Evolutionary conservation across 2,797 vertebrate species (phyloP), one percentile per base, ranked within the genome.

Genomic region (Chanos chanos): DNA sequence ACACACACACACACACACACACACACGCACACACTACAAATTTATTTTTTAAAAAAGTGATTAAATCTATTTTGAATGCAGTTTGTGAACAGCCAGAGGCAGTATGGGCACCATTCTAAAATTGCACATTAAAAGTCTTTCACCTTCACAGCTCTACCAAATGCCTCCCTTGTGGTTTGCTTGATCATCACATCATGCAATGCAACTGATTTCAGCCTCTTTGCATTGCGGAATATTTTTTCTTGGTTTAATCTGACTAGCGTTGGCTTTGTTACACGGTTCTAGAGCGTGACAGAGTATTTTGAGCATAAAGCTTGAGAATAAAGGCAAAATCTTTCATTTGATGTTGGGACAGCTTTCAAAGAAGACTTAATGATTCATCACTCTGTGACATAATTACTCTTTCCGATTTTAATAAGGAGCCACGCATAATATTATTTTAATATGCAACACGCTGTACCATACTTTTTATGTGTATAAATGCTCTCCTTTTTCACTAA

Each of bases 351-450:
- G 34, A 61, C 79, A 67, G 62, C 80, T 88, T 86, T 85, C 73
- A 85, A 77, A 78, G 66, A 71, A 66, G 68, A 82, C 82, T 81
- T 84, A 87, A 85, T 85, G 83, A 87, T 81, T 86, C 78, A 77
- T 88, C 59, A 63, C 79, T 70, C 76, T 74, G 73, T 81, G 85
- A 84, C 79, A 87, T 90, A 86, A 89, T 90, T 86, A 84, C 77
- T 85, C 83, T 84, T 86, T 87, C 78, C 85, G 81, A 88, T 86
- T 86, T 87, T 82, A 87, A 87, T 88, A 86, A 83, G 83, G 81
- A 84, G 79, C 83, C 79, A 76, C 66, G 73, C 76, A 81, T 87
- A 87, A 88, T 83, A 86, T 85, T 79, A 66, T 78, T 83, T 75
- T 83, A 79, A 83, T 86, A 80, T 81, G 77, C 78, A 74, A 73